Evolutionary conservation across 1,140 invertebrate genomes (phyloP), one percentile per base, ranked within the genome.

Genomic region (Halyomorpha halys): DNA sequence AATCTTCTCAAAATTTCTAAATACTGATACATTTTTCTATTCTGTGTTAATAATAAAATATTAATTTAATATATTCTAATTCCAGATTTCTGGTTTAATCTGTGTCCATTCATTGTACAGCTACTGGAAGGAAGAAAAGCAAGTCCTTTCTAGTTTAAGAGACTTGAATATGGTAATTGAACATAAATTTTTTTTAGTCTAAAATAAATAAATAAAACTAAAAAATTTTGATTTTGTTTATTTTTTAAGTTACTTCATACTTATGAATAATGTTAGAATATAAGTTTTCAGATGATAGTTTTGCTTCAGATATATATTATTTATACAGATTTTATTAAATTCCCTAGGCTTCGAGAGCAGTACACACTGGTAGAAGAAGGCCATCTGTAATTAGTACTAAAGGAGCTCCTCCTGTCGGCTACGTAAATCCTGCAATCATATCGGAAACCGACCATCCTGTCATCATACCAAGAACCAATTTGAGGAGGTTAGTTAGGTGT

Each of bases 111-210:
- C 72, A 0, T 64, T 73, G 47, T 73, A 74, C 59, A 61, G 68
- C 0, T 68, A 64, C 16, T 74, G 73, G 73, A 71, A 70, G 62
- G 73, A 74, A 63, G 72, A 74, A 59, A 72, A 73, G 63, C 61
- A 71, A 16, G 71, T 74, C n/a, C 23, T 72, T 13, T 66, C 68
- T n/a, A 64, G 71, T 65, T 62, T 74, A 56, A 68, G 71, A 25
- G 70, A 71, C 59, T 66, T 74, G 64, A 73, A 68, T 53, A 69
- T 73, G 71, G 67, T 68, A 56, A 61, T 44, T 63, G 13, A 13
- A 39, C 27, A 30, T 3, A 4, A 30, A 30, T 30, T 4, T 30
- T 30, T 30, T 8, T 30, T 30, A 3, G 8, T 30, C 27, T 4
- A 30, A 30, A 30, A 30, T 30, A 4, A 30, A 30, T 4, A 30